Base-by-base conservation (phyloP, 1,140 invertebrate species). In the Scylla paramamosain region DNA sequence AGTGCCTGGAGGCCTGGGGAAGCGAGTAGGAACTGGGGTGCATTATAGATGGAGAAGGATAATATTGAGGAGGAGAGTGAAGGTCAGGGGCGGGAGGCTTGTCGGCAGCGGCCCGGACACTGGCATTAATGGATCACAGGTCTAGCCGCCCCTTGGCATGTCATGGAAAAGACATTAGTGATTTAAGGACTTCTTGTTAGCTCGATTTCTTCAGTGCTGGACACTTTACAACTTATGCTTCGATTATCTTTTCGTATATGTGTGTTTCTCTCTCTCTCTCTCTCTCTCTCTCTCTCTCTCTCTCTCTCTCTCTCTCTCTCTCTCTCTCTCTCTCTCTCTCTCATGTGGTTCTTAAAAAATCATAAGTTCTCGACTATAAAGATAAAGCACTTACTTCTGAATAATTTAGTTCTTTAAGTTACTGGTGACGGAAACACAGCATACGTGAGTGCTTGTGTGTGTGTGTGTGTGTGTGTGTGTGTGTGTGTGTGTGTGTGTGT, bases 91-190 rank as follows among this genome's bases (percentile, higher is more conserved):
- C 83, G 83, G 83, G 83, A 84, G 83, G 83, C 83, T 29, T 84
- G 83, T 84, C 83, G 31, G n/a, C 83, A 28, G 83, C 10, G 83
- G 83, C 31, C 83, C 83, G 83, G 83, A 28, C 83, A 84, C n/a
- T 29, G 83, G 83, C n/a, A 84, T 84, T 84, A 84, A 84, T 84
- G 31, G 83, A 84, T 84, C 31, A n/a, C 10, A 29, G 83, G 83
- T 29, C 10, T 84, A 25, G 83, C 83, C 28, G 83, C 83, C 83
- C 25, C 25, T 25, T 12, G 31, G 83, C 83, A 28, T 12, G 28
- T 25, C 77, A 82, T 28, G 77, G 39, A 39, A 39, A 39, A 6
- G 6, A 2, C 10, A 0, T 8, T 59, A 2, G 52, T 59, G 16
- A 59, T 59, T 20, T 3, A 59, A 59, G 52, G 1, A 4, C 10